Evolutionary conservation across 2,888 invertebrate species (phyloP).

Genomic region (Drosophila maculinotata): DNA sequence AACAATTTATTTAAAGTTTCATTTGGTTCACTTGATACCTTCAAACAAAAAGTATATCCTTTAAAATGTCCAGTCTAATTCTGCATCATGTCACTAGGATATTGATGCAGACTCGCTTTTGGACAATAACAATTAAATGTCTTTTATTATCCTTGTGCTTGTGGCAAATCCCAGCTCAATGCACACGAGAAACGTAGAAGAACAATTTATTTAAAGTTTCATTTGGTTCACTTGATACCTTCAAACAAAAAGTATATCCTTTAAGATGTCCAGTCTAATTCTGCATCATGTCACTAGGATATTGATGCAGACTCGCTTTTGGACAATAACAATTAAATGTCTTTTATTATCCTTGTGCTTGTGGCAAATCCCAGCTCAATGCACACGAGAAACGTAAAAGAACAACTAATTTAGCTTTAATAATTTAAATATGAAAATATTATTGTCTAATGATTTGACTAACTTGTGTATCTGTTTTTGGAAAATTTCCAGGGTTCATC

Average conservation of each 20-base stretch:
- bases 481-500: slow-evolving; percentile 92
- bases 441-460: not conserved
- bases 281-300: slow-evolving; percentile 61
- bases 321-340: slow-evolving; percentile 72
- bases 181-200: slow-evolving; percentile 83
- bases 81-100: slow-evolving; percentile 61
- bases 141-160: slow-evolving; percentile 83
- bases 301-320: slow-evolving; percentile 80
- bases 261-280: slow-evolving; percentile 68
- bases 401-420: slow-evolving; percentile 61
- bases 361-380: slow-evolving; percentile 46
- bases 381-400: slow-evolving; percentile 83
- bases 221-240: too few relatives aligned
- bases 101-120: slow-evolving; percentile 80
- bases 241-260: not conserved
- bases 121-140: slow-evolving; percentile 72
- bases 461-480: slow-evolving; percentile 10
- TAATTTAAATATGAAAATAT: not conserved
- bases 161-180: slow-evolving; percentile 48
- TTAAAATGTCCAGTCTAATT: slow-evolving; percentile 68
- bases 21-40: not conserved
- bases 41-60: not conserved
- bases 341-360: slow-evolving; percentile 84
- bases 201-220: too few relatives aligned
- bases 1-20: slow-evolving; percentile 48